Conservation (phyloP, 2,797 vertebrate species). For the Chloroceryle amazona region DNA sequence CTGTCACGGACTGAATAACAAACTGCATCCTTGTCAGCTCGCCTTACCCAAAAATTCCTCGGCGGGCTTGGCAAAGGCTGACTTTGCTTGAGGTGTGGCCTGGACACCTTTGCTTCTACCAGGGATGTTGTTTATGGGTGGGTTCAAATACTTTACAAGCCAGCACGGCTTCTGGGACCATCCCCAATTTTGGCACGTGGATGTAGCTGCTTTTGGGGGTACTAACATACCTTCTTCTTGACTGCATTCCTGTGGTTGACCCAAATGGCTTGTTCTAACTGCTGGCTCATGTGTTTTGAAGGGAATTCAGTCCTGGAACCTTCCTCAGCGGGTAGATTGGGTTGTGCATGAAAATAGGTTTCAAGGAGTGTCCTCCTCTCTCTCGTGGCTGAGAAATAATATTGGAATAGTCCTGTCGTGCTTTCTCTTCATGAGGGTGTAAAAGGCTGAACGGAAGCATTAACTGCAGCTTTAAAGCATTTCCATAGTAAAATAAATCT, state of each 20-base stretch:
- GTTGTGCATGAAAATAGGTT: constrained; percentile 12
- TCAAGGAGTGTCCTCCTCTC: constrained; percentile 18
- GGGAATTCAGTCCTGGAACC: background rate
- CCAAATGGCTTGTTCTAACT: background rate
- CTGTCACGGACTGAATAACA: constrained; percentile 65
- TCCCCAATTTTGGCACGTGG: background rate
- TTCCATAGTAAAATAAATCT: constrained; percentile 77
- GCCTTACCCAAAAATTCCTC: constrained; percentile 53
- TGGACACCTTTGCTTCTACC: background rate
- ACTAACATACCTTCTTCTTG: background rate
- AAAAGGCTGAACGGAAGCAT: constrained; percentile 68
- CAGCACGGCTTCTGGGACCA: background rate
- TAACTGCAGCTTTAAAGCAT: constrained; percentile 66
- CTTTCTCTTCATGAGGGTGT: constrained; percentile 44
- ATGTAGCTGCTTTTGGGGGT: background rate
- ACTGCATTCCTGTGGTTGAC: constrained; percentile 40
- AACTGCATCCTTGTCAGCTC: constrained; percentile 55
- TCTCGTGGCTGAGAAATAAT: constrained; percentile 6
- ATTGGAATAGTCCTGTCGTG: background rate
- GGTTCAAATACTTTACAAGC: background rate
- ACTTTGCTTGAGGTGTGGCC: background rate
- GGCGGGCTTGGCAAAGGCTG: constrained; percentile 12
- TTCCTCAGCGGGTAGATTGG: background rate
- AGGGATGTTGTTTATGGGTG: background rate
- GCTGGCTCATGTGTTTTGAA: background rate